These are phyloP conservation scores for Streptopelia turtur DNA, from an alignment of 2,797 vertebrate species.

Conservation along the genomic window DNA sequence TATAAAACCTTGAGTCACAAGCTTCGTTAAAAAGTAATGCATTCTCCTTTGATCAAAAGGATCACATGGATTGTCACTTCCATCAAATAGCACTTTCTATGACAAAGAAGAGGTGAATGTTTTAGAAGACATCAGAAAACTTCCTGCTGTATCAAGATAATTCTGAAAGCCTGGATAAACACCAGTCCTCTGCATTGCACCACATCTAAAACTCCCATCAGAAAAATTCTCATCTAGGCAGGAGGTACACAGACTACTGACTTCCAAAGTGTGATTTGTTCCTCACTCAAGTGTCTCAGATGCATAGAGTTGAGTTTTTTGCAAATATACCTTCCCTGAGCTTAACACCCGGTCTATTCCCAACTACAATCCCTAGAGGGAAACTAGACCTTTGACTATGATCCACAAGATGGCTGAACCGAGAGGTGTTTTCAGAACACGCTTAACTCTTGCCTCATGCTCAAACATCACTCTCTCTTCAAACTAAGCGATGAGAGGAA, in stretches of 20 bases:
- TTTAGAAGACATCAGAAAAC: not conserved
- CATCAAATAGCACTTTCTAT: slow-evolving; percentile 2
- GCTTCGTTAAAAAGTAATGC: not conserved
- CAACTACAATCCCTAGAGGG: not conserved
- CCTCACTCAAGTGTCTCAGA: not conserved
- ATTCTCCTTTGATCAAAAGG: not conserved
- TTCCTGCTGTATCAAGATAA: not conserved
- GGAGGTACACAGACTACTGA: not conserved
- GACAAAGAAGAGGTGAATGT: not conserved
- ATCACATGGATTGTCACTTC: not conserved
- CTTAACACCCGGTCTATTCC: not conserved
- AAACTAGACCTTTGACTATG: not conserved
- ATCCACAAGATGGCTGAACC: not conserved
- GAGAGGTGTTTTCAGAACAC: not conserved
- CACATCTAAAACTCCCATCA: not conserved
- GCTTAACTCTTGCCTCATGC: not conserved
- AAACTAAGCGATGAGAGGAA: not conserved
- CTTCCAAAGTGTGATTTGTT: not conserved
- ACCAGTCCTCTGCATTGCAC: not conserved
- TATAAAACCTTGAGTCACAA: not conserved
- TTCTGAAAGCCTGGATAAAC: not conserved
- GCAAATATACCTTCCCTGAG: not conserved
- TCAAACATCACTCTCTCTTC: not conserved
- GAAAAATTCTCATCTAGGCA: not conserved
- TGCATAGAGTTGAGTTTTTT: not conserved